These are phyloP conservation scores for Melipona bicolor DNA, from an alignment of 2,888 invertebrate species.

Conservation along the genomic window DNA sequence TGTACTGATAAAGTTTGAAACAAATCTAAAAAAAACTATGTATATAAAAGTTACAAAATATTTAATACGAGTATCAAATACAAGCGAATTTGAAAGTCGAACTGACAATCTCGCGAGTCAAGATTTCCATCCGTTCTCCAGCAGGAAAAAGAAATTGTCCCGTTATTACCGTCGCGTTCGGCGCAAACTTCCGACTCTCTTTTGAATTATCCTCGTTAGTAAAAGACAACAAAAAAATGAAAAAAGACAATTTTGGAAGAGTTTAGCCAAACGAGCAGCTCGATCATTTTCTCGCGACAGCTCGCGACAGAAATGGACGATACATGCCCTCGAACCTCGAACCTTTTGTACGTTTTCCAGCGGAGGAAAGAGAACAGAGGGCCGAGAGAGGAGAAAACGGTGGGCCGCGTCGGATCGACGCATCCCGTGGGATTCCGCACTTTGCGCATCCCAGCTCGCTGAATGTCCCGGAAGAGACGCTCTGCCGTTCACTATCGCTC, in stretches of 20 bases:
- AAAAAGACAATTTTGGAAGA: background rate
- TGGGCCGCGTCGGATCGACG: slow-evolving; percentile 50
- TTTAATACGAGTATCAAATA: too few relatives aligned
- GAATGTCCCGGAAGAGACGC: slow-evolving; percentile 70
- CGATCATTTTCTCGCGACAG: background rate
- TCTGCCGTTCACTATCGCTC: slow-evolving; percentile 50
- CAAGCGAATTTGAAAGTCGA: too few relatives aligned
- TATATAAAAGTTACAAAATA: too few relatives aligned
- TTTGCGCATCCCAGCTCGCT: slow-evolving; percentile 53
- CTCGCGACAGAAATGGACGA: slow-evolving; percentile 4
- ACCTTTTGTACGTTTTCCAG: slow-evolving; percentile 12
- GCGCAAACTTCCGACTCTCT: too few relatives aligned
- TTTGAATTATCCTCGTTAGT: too few relatives aligned
- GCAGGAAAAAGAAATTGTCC: too few relatives aligned
- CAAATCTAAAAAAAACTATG: too few relatives aligned
- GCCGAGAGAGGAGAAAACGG: slow-evolving; percentile 32
- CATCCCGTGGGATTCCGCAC: slow-evolving; percentile 66
- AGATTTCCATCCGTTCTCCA: too few relatives aligned
- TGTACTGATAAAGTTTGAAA: too few relatives aligned
- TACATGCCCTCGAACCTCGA: slow-evolving; percentile 8
- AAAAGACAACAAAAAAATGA: background rate
- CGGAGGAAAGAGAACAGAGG: slow-evolving; percentile 9
- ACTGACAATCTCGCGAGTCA: too few relatives aligned
- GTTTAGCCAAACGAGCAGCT: slow-evolving; percentile 5
- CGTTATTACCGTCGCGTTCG: too few relatives aligned